These are phyloP conservation scores for Ascaphus truei DNA, from an alignment of 2,113 vertebrate species.

Conservation along the genomic window DNA sequence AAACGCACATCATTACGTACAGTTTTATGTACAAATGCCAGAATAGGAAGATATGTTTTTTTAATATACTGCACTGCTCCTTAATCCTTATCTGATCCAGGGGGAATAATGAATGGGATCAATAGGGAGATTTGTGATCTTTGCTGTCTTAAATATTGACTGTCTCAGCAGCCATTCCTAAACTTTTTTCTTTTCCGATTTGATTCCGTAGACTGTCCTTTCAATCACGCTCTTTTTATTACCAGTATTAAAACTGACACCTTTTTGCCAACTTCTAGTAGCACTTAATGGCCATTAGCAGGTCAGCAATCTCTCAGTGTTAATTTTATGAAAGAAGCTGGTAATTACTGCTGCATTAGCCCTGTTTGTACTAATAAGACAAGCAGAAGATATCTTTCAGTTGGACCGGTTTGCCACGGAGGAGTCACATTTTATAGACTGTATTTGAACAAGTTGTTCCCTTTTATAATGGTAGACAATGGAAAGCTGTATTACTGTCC, in stretches of 20 bases:
- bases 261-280: neutral
- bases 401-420: neutral
- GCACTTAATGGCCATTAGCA: neutral
- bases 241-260: neutral
- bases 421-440: neutral
- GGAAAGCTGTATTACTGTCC: neutral
- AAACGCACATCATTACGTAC: too few relatives aligned
- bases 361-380: neutral
- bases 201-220: neutral
- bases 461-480: neutral
- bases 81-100: too few relatives aligned
- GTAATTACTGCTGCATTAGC: slow-evolving; percentile 5
- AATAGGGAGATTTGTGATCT: too few relatives aligned
- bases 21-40: too few relatives aligned
- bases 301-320: slow-evolving; percentile 1
- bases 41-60: too few relatives aligned
- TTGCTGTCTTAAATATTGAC: too few relatives aligned
- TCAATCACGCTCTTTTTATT: slow-evolving; percentile 1
- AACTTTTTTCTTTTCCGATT: neutral
- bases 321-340: neutral
- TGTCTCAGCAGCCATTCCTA: too few relatives aligned
- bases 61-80: too few relatives aligned
- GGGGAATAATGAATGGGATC: neutral
- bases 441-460: neutral
- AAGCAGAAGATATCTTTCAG: neutral